These are phyloP conservation scores for Atrina japonica DNA, from an alignment of 2,888 invertebrate genomes.

Conservation along the genomic window DNA sequence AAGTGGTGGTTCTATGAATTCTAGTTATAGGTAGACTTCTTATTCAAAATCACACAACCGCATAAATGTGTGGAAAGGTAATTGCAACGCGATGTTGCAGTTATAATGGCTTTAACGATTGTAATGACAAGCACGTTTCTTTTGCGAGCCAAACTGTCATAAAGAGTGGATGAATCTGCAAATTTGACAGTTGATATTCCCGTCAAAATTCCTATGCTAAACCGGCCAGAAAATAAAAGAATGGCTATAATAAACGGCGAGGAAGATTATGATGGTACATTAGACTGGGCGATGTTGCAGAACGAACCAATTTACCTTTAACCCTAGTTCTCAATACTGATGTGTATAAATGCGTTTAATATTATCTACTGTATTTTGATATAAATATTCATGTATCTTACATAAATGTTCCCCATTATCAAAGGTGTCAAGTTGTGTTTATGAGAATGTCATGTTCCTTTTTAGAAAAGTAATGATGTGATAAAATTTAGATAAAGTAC, in stretches of 20 bases:
- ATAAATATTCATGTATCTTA: too few relatives aligned
- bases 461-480: too few relatives aligned
- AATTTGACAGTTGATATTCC: conserved; percentile 6
- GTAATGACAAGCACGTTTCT: conserved; percentile 7
- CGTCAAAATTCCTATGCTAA: not conserved
- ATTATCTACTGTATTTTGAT: too few relatives aligned
- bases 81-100: not conserved
- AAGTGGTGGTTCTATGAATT: not conserved
- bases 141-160: not conserved
- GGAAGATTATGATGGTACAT: too few relatives aligned
- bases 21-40: not conserved
- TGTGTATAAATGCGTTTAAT: too few relatives aligned
- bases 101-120: not conserved
- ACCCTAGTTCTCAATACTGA: too few relatives aligned
- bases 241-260: not conserved
- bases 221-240: not conserved
- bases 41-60: conserved; percentile 2
- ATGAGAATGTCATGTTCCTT: too few relatives aligned
- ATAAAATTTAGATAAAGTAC: too few relatives aligned
- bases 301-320: too few relatives aligned
- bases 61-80: conserved; percentile 5
- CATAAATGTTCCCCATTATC: too few relatives aligned
- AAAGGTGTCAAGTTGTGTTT: too few relatives aligned
- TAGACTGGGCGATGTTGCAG: too few relatives aligned
- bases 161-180: not conserved